Evolutionary conservation across 2,797 vertebrate species (phyloP), one percentile per base, ranked within the genome.

Genomic region (Phalanger gymnotis): DNA sequence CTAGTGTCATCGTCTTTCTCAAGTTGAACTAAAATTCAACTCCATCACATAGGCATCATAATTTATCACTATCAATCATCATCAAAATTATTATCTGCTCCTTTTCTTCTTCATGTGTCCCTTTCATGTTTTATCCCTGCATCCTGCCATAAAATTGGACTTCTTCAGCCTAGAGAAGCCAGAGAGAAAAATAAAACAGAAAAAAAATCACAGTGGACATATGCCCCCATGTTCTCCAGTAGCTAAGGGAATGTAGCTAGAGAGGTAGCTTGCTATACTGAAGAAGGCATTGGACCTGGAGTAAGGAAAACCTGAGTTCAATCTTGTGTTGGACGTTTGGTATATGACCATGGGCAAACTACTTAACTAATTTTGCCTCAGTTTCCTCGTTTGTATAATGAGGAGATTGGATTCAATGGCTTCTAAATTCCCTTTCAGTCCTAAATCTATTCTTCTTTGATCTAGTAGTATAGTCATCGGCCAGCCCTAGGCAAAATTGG

Each of bases 91-190:
- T 96, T 95, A 91, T n/a, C 61, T 90, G 54, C 92, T 96, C 81
- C 54, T 54, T 95, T 94, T 92, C 52, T 27, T 95, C 87, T 90
- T 93, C 87, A 95, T 91, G 93, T 95, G 93, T 92, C 94, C 93
- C 95, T 94, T 94, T 97, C 91, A 94, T 93, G 54, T 94, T 94
- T 95, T 92, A 93, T 53, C 7, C 51, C 7, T 73, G 93, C 95
- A 94, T 93, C 56, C 54, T 53, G 25, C 9, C 12, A 87, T 51
- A 87, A 94, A 94, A 95, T 31, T 92, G 87, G 96, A 95, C 11
- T 92, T 61, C 93, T 14, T 56, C 55, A 91, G 53, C 81, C 2
- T 56, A 57, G 31, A 7, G 53, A 0, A 51, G 3, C 13, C 66
- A 93, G 57, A 90, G 34, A 16, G 3, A 7, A 87, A 87, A 47